Percentiles rank a stretch among this genome's conserved stretches.
Conservation (phyloP, 2,888 invertebrate species). For the Morpho helenor region DNA sequence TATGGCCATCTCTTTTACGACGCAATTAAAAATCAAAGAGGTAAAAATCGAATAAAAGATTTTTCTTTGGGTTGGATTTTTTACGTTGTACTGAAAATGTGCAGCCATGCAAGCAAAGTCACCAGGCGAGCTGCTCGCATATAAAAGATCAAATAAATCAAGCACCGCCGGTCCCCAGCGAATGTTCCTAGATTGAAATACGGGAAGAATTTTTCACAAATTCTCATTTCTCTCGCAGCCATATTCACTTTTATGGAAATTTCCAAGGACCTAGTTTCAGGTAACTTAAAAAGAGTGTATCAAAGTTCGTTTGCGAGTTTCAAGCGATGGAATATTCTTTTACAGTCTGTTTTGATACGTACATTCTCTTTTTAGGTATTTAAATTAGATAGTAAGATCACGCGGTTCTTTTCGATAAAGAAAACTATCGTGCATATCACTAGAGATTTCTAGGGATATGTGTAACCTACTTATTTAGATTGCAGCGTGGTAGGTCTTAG, state of each 20-base stretch:
- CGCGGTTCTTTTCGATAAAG: too few relatives aligned
- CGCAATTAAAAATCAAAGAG: too few relatives aligned
- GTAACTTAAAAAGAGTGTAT: slow-evolving; percentile 10
- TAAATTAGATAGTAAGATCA: too few relatives aligned
- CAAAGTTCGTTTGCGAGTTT: slow-evolving; percentile 5
- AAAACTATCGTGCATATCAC: too few relatives aligned
- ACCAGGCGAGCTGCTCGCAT: slow-evolving; percentile 2
- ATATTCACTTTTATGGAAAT: slow-evolving; percentile 24
- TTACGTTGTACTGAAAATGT: too few relatives aligned
- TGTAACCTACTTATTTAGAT: too few relatives aligned
- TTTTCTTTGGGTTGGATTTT: too few relatives aligned
- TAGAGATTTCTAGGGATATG: too few relatives aligned
- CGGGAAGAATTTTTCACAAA: slow-evolving; percentile 15
- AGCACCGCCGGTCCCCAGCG: slow-evolving; percentile 8
- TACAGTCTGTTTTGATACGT: neutral
- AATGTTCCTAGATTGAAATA: slow-evolving; percentile 17
- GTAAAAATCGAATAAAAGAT: too few relatives aligned
- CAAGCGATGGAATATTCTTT: neutral
- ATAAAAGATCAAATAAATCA: slow-evolving; percentile 17
- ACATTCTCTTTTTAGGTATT: too few relatives aligned
- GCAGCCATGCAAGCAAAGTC: neutral
- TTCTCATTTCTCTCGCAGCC: slow-evolving; percentile 18
- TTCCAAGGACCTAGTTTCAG: slow-evolving; percentile 15
- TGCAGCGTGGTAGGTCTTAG: too few relatives aligned
- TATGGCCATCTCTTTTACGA: too few relatives aligned